Evolutionary conservation across 2,113 vertebrate species (phyloP).

Genomic region (Coptodon bakossiorum): DNA sequence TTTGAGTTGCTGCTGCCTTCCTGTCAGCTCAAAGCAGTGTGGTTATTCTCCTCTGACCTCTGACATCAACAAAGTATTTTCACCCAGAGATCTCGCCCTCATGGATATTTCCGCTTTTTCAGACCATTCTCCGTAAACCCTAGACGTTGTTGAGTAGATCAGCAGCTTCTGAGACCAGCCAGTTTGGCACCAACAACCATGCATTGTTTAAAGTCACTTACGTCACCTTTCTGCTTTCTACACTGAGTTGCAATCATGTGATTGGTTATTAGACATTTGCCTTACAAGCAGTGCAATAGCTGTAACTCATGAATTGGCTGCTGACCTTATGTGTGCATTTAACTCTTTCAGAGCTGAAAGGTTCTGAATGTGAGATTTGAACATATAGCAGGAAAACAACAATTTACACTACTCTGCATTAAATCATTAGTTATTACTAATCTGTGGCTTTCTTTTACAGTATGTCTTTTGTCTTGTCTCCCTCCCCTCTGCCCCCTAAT

Average conservation of each 20-base stretch:
- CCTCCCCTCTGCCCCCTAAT: background rate
- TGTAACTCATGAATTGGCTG: background rate
- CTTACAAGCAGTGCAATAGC: background rate
- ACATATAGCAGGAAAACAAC: background rate
- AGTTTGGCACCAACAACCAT: background rate
- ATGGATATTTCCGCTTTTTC: background rate
- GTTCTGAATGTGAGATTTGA: background rate
- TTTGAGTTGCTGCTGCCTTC: background rate
- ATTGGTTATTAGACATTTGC: background rate
- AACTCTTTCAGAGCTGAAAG: background rate
- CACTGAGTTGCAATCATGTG: background rate
- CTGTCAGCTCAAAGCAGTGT: background rate
- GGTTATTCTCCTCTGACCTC: background rate
- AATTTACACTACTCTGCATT: too few relatives aligned
- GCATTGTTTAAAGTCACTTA: background rate
- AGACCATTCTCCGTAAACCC: background rate
- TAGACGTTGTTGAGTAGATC: background rate
- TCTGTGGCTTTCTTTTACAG: too few relatives aligned
- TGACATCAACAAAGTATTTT: background rate
- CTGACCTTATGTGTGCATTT: background rate
- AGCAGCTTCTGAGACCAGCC: background rate
- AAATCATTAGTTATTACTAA: too few relatives aligned
- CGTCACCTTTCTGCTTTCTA: background rate
- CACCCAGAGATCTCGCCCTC: background rate
- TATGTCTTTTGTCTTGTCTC: background rate